Base-by-base conservation (phyloP, 2,888 invertebrate genomes). In the Agrochola macilenta region DNA sequence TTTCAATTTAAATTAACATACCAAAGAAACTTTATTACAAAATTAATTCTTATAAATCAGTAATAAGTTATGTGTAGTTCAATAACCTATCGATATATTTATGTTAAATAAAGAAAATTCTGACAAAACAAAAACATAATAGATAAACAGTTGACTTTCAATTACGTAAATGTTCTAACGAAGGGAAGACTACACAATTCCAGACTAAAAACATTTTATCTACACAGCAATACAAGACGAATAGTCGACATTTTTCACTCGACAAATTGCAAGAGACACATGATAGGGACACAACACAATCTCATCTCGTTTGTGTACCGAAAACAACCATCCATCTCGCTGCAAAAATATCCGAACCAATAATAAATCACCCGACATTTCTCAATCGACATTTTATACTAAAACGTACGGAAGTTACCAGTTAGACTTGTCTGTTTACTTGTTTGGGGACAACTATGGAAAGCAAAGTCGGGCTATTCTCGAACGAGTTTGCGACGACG, bases 361-460 rank as follows among this genome's bases (percentile, higher is more conserved):
- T 89, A 85, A 92, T 94, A 94, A 93, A 94, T 94, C 92, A 93
- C 91, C 69, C 85, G 89, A 91, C 91, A 90, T 91, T 93, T 93
- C 89, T 92, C 91, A 91, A 93, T 93, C 91, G 93, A 93, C 91
- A 89, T 93, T 94, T 93, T 93, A 91, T 92, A 93, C 91, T 91
- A 90, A 92, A 93, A 91, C 91, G 89, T 89, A 88, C 91, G 91
- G 91, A 92, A 93, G 92, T 92, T 91, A 89, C 89, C 86, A 87
- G 89, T 91, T 91, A 89, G 88, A 88, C 81, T 84, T 89, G 89
- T 87, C 86, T 91, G 89, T 92, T 92, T 89, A 90, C 88, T 87
- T 82, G 79, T 81, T 80, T 76, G 43, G 72, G 39, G 54, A 74
- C 69, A 85, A 90, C 90, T 82, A 90, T 65, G 65, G 72, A 68